Evolutionary conservation across 2,113 vertebrate genomes (phyloP).

Genomic region (Anseranas semipalmata): DNA sequence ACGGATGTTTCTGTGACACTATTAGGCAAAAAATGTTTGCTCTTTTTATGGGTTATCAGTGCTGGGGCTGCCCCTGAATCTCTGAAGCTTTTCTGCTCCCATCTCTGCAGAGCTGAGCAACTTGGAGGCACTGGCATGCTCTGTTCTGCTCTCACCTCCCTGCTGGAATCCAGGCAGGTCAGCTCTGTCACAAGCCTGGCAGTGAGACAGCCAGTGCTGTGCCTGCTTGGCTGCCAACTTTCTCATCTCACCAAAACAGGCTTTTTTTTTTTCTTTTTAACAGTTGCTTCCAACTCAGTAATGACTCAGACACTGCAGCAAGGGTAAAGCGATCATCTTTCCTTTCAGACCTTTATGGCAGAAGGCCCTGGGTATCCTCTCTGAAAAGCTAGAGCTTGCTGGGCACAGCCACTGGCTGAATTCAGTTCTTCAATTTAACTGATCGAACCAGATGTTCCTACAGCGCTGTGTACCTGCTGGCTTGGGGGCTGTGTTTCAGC

Average conservation of each 20-base stretch:
- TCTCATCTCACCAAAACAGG: slow-evolving; percentile 34
- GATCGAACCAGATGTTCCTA: neutral
- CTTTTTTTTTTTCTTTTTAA: neutral
- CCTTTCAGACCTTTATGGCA: neutral
- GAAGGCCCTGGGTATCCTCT: neutral
- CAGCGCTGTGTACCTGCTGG: neutral
- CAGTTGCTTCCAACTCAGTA: slow-evolving; percentile 43
- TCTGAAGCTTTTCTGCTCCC: neutral
- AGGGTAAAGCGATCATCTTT: slow-evolving; percentile 43
- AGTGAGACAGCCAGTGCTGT: neutral
- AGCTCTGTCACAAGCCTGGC: slow-evolving; percentile 44
- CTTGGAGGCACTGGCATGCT: neutral
- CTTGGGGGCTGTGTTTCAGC: neutral
- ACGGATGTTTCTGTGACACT: neutral
- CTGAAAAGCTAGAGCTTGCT: neutral
- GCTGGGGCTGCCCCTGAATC: neutral
- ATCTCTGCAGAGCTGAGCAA: neutral
- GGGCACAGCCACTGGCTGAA: neutral
- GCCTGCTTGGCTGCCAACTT: slow-evolving; percentile 47
- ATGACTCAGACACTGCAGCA: slow-evolving; percentile 70
- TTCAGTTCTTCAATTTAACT: slow-evolving; percentile 1
- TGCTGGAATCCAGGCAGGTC: slow-evolving; percentile 35
- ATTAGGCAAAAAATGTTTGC: neutral
- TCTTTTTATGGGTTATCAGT: neutral
- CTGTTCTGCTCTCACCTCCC: slow-evolving; percentile 6